Base-by-base conservation (phyloP, 1,140 invertebrate species). In the Brachionus angularis region DNA sequence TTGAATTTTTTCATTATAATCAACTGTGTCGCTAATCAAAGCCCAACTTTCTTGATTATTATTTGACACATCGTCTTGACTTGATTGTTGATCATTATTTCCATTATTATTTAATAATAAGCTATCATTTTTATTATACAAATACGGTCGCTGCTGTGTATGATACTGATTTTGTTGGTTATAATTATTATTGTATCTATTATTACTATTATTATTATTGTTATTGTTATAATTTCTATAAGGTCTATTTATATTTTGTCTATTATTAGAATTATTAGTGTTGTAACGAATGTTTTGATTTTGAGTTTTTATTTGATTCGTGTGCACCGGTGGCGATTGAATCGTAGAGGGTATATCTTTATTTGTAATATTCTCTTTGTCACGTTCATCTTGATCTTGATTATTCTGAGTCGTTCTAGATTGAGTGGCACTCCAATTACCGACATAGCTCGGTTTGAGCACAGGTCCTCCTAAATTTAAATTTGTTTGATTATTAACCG, bases 111-210 rank as follows among this genome's bases (percentile, higher is more conserved):
- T 29, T 10, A 39, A 31, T 14, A 39, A 1, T 21, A 58, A 36
- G 5, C 33, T 58, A 14, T 58, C 53, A 25, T 58, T 58, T 58
- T 58, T 58, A 12, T 58, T 58, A 23, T 42, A 58, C 18, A 58
- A 39, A 58, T 36, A 23, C 10, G 53, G 53, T 39, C 53, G 23
- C 16, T 18, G 21, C 8, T 27, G 36, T 3, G 7, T 2, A 5
- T 58, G 18, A 12, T 16, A 12, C 1, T 42, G n/a, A 23, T 58
- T 3, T 16, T 39, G 21, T n/a, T 23, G 23, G 27, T 42, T 42
- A 14, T 42, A 42, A 42, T 42, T 5, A 14, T 42, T 5, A 42
- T 42, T 42, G 16, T 42, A 42, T 42, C 16, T 42, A 7, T 14
- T 42, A 7, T 14, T 3, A 42, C 16, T 7, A 50, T 10, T 50